These are phyloP conservation scores for Heliornis fulica DNA, from an alignment of 2,113 vertebrate species.

Conservation along the genomic window DNA sequence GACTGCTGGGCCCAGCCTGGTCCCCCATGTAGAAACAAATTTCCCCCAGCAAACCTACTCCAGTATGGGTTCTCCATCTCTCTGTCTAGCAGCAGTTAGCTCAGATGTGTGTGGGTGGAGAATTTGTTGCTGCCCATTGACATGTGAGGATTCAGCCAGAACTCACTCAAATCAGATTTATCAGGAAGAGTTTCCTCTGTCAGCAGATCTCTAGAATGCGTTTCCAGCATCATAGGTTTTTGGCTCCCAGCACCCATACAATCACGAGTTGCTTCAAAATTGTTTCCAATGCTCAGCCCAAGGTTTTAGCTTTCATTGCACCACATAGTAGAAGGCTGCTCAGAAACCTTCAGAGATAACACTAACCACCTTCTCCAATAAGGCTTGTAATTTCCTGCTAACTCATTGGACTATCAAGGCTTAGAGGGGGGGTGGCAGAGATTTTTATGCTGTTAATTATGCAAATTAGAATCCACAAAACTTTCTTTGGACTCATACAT, in stretches of 20 bases:
- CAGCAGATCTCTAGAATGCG: not conserved
- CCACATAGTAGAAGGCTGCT: not conserved
- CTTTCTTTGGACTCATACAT: not conserved
- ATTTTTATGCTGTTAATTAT: not conserved
- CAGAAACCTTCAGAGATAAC: not conserved
- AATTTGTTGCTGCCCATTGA: not conserved
- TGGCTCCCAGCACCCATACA: not conserved
- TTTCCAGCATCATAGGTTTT: not conserved
- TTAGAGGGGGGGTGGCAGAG: not conserved
- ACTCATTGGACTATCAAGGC: not conserved
- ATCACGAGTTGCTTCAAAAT: not conserved
- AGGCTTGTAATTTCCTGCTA: not conserved
- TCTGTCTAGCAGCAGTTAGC: too few relatives aligned
- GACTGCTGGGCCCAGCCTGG: too few relatives aligned
- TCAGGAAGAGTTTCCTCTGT: not conserved
- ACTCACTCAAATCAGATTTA: not conserved
- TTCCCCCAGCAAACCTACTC: too few relatives aligned
- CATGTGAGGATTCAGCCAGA: not conserved
- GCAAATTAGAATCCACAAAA: not conserved
- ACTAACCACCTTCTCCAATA: not conserved
- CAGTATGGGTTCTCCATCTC: too few relatives aligned
- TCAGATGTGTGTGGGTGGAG: not conserved
- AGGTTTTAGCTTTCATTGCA: not conserved
- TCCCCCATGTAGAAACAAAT: too few relatives aligned
- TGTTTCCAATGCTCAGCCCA: not conserved